Conservation (phyloP, 2,888 invertebrate genomes). For the Malthinus flaveolus region DNA sequence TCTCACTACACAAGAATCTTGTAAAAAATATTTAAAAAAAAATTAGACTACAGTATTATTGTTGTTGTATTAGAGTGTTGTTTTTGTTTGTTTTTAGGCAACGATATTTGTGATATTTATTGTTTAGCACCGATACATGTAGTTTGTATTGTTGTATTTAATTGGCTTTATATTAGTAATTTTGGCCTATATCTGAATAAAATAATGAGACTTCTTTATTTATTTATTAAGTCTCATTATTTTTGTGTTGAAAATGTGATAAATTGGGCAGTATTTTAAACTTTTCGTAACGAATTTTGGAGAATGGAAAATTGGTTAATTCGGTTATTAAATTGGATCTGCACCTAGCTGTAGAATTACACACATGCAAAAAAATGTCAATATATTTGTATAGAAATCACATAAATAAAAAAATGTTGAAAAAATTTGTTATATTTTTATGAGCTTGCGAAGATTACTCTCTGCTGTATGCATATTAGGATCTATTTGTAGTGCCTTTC, state of each 20-base stretch:
- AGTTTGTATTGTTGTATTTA: conserved; percentile 12
- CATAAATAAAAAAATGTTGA: conserved; percentile 20
- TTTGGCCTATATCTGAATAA: no score
- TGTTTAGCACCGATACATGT: conserved; percentile 8
- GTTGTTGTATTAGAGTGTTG: conserved; percentile 20
- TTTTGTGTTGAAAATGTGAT: conserved; percentile 7
- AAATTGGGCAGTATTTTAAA: neutral
- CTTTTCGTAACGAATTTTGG: neutral
- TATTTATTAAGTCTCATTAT: no score
- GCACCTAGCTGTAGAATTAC: conserved; percentile 22
- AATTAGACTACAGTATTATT: conserved; percentile 21
- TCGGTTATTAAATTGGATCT: conserved; percentile 6
- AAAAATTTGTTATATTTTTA: conserved; percentile 14
- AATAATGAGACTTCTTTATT: no score
- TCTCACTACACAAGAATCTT: neutral
- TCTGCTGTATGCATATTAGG: conserved; percentile 69
- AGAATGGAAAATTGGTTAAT: neutral
- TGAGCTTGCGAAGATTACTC: conserved; percentile 62
- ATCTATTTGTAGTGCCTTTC: conserved; percentile 72
- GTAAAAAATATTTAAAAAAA: neutral
- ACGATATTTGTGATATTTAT: conserved; percentile 44
- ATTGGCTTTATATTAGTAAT: no score
- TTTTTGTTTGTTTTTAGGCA: conserved; percentile 31
- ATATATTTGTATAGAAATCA: conserved; percentile 31
- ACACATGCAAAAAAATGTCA: conserved; percentile 24